Conservation (phyloP, 2,113 vertebrate genomes). For the Rhabdornis inornatus region DNA sequence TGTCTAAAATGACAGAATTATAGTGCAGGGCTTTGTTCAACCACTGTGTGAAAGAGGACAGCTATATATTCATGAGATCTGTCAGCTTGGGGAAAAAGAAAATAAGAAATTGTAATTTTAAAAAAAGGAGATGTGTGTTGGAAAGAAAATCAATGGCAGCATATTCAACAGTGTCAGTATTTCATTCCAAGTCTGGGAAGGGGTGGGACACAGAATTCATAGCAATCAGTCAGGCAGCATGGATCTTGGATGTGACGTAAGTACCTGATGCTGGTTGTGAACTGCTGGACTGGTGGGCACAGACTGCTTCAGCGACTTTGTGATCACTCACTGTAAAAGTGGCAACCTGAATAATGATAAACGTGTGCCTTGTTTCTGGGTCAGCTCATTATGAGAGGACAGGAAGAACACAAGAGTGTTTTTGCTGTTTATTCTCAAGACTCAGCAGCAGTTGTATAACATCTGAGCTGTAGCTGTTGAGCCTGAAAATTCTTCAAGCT, state of each 20-base stretch:
- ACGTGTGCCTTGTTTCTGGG: neutral
- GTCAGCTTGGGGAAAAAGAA: neutral
- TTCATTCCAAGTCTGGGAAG: neutral
- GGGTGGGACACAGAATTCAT: neutral
- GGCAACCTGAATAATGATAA: neutral
- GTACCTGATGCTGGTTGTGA: neutral
- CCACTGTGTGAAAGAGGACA: neutral
- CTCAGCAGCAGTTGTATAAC: neutral
- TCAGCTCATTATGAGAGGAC: neutral
- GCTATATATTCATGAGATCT: neutral
- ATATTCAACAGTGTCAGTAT: neutral
- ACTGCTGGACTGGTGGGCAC: neutral
- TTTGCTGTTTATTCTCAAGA: neutral
- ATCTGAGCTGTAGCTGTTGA: neutral
- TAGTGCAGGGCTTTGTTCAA: neutral
- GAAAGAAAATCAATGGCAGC: neutral
- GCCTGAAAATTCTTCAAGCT: neutral
- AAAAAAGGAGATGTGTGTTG: neutral
- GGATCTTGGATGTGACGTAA: neutral
- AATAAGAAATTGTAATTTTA: neutral
- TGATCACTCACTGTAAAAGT: neutral
- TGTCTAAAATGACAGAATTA: neutral
- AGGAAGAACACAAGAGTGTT: neutral
- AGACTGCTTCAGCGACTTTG: neutral
- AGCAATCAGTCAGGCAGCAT: neutral